Evolutionary conservation across 2,888 invertebrate genomes (phyloP).

Genomic region (Nomada goodeniana): DNA sequence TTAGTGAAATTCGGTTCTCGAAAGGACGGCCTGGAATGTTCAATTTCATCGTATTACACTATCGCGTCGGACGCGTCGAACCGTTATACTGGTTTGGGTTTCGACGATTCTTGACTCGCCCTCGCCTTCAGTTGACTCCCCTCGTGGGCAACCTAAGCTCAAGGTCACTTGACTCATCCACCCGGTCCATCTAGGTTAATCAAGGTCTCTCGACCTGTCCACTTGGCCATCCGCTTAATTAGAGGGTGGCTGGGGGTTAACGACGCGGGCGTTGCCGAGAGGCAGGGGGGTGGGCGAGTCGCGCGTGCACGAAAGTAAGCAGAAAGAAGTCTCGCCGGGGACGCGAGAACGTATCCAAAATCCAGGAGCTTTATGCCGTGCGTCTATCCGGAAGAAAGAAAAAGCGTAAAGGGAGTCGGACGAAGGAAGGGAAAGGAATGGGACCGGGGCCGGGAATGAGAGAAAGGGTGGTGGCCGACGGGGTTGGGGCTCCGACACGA

Average conservation of each 20-base stretch:
- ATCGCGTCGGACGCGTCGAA: too few species aligned
- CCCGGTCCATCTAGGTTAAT: slow-evolving; percentile 19
- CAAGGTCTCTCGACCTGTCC: slow-evolving; percentile 7
- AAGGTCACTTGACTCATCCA: slow-evolving; percentile 15
- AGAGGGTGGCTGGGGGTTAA: slow-evolving; percentile 42
- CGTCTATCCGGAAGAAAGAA: slow-evolving; percentile 45
- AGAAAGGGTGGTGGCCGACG: slow-evolving; percentile 12
- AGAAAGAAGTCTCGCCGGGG: slow-evolving; percentile 8
- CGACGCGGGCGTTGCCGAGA: slow-evolving; percentile 15
- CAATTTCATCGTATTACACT: background rate
- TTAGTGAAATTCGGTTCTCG: background rate
- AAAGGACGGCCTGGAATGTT: background rate
- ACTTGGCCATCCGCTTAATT: slow-evolving; percentile 44
- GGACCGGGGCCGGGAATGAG: background rate
- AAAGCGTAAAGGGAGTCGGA: slow-evolving; percentile 9
- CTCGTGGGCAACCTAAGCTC: background rate
- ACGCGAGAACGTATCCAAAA: slow-evolving; percentile 49
- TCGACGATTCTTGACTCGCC: too few species aligned
- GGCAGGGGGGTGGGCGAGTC: background rate
- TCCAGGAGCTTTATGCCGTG: slow-evolving; percentile 46
- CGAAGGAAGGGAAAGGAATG: background rate
- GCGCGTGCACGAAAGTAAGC: background rate
- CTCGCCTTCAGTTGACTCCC: too few species aligned
- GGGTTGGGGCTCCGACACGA: slow-evolving; percentile 59
- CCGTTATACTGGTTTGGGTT: too few species aligned